phyloP scores from a whole-genome alignment of 2,113 vertebrate genomes.

The Cygnus buccinator region DNA sequence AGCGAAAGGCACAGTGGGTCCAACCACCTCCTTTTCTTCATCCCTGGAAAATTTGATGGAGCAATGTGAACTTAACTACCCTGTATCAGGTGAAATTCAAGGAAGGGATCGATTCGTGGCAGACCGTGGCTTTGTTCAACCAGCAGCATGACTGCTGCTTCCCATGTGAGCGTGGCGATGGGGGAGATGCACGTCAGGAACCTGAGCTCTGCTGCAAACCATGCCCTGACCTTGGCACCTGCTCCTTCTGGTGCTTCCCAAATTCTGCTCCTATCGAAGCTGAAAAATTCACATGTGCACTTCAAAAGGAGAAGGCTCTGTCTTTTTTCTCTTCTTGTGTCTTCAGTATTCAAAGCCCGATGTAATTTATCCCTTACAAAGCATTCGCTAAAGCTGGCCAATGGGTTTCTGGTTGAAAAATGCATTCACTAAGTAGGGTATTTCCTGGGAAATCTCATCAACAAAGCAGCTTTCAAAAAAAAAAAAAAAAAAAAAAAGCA shows the following conservation, averaged over 20 bases:
- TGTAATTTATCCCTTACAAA: background rate
- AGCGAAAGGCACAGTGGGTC: accelerated
- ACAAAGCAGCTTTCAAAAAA: background rate
- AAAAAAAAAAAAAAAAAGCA: too few species aligned
- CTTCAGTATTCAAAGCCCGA: background rate
- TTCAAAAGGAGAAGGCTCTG: background rate
- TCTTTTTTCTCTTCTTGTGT: background rate
- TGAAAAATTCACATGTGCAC: background rate
- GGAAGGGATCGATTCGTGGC: background rate
- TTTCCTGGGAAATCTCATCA: background rate
- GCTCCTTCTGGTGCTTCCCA: background rate
- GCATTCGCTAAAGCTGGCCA: background rate
- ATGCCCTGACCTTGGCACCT: background rate
- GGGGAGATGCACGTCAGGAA: background rate
- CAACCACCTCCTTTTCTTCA: background rate
- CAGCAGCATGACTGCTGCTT: too few species aligned
- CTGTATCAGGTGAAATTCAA: accelerated
- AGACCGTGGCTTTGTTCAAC: background rate
- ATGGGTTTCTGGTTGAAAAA: background rate
- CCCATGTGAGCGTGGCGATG: background rate
- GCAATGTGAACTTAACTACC: too few species aligned
- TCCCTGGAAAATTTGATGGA: accelerated
- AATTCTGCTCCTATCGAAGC: background rate
- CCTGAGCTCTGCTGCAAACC: background rate
- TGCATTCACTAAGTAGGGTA: background rate